Conservation (phyloP, 2,113 vertebrate species). For the Pelecanoides urinatrix region DNA sequence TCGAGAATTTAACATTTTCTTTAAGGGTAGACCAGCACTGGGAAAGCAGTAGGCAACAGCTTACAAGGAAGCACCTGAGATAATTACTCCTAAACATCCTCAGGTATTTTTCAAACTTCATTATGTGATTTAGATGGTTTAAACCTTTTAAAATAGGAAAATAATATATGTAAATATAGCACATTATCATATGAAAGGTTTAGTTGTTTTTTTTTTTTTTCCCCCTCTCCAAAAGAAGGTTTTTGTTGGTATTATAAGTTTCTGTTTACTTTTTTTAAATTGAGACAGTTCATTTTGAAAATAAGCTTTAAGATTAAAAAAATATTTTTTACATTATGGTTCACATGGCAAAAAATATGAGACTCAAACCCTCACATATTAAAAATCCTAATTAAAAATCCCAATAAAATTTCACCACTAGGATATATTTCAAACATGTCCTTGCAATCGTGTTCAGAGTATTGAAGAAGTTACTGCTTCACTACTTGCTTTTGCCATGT, state of each 20-base stretch:
- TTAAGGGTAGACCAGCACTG: not conserved
- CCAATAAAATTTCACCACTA: not conserved
- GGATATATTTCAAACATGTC: not conserved
- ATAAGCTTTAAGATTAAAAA: not conserved
- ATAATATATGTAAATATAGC: not conserved
- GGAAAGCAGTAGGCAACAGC: not conserved
- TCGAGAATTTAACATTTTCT: not conserved
- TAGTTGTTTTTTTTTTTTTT: not conserved
- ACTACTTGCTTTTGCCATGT: not conserved
- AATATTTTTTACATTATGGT: not conserved
- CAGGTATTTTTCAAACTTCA: not conserved
- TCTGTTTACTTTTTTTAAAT: not conserved
- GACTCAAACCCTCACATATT: not conserved
- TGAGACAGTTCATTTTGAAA: not conserved
- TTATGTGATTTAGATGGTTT: constrained; percentile 2
- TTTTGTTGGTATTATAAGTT: not conserved
- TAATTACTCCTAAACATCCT: constrained; percentile 26
- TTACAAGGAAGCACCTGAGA: not conserved
- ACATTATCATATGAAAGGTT: constrained; percentile 18
- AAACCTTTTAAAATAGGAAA: not conserved
- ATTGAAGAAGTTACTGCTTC: not conserved
- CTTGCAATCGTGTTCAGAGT: not conserved
- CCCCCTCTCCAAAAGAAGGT: not conserved
- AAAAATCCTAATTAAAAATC: not conserved
- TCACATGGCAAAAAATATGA: not conserved